These are phyloP conservation scores for Cheiracanthium punctorium DNA, from an alignment of 2,888 invertebrate genomes.

Conservation along the genomic window DNA sequence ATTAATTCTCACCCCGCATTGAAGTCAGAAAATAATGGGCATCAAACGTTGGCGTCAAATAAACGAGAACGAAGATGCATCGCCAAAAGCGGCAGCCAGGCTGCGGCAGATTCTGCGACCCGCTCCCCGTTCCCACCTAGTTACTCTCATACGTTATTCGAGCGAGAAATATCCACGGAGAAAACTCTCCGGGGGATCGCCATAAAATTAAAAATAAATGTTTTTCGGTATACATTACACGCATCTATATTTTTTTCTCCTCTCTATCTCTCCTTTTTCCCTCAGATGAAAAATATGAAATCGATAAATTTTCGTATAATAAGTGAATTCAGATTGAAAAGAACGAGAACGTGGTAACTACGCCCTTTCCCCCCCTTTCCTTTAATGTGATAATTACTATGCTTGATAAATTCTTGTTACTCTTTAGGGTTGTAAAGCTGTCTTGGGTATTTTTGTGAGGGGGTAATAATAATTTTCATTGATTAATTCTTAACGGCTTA, in stretches of 20 bases:
- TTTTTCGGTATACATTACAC: not conserved
- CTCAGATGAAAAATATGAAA: not conserved
- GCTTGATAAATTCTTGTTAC: not conserved
- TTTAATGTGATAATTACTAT: conserved; percentile 15
- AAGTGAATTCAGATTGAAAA: not conserved
- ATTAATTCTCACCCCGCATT: too few species aligned
- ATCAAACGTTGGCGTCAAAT: too few species aligned
- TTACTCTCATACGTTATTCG: conserved; percentile 66
- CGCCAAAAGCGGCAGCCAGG: conserved; percentile 30
- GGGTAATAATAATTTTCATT: not conserved
- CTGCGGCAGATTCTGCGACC: conserved; percentile 51
- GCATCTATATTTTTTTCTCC: not conserved
- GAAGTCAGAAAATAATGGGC: too few species aligned
- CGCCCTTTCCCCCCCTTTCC: not conserved
- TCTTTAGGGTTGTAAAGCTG: not conserved
- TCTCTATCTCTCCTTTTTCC: too few species aligned
- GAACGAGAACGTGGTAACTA: not conserved
- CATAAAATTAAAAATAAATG: not conserved
- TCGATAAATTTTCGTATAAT: conserved; percentile 5
- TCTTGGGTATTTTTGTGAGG: not conserved
- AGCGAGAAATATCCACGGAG: conserved; percentile 58
- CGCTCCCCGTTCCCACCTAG: conserved; percentile 56
- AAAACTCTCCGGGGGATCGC: conserved; percentile 14
- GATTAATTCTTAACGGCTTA: not conserved
- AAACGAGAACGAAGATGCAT: not conserved